Evolutionary conservation across 92 coral and sea anemone genomes (phyloP).

Genomic region (Zoanthus solanderi): DNA sequence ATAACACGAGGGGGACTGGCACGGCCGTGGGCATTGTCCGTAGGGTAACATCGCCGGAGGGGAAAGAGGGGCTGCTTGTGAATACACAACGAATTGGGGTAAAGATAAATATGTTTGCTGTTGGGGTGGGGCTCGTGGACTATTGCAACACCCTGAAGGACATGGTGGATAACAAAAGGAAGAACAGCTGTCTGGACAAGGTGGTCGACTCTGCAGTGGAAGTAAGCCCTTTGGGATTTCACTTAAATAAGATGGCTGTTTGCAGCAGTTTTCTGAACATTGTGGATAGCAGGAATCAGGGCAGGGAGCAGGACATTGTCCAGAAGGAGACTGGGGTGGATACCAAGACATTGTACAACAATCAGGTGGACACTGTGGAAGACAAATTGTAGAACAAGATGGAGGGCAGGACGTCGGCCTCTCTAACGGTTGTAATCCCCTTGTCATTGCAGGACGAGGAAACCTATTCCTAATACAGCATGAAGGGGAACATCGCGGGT

Average conservation of each 20-base stretch:
- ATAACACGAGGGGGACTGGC: slow-evolving; percentile 1
- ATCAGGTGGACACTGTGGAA: background rate
- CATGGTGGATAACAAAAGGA: slow-evolving; percentile 40
- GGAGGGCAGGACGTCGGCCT: background rate
- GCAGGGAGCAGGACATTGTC: slow-evolving; percentile 10
- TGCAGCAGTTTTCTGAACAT: background rate
- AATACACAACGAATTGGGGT: background rate
- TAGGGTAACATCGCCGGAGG: background rate
- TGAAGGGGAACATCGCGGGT: slow-evolving; percentile 27
- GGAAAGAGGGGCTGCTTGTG: background rate
- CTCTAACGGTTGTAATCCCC: slow-evolving; percentile 18
- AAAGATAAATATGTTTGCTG: background rate
- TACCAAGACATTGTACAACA: background rate
- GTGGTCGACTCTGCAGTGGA: background rate
- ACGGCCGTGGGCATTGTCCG: slow-evolving; percentile 25
- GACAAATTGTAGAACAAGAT: background rate
- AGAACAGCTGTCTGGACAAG: slow-evolving; percentile 19
- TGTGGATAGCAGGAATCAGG: slow-evolving; percentile 2
- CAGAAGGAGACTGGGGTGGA: background rate
- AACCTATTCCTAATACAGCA: background rate
- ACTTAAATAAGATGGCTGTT: no score
- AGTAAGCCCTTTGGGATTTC: slow-evolving; percentile 8
- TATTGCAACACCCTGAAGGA: slow-evolving; percentile 17
- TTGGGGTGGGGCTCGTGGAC: background rate
- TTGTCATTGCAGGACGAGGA: background rate